Evolutionary conservation across 2,888 invertebrate genomes (phyloP).

Genomic region (Euplagia quadripunctaria): DNA sequence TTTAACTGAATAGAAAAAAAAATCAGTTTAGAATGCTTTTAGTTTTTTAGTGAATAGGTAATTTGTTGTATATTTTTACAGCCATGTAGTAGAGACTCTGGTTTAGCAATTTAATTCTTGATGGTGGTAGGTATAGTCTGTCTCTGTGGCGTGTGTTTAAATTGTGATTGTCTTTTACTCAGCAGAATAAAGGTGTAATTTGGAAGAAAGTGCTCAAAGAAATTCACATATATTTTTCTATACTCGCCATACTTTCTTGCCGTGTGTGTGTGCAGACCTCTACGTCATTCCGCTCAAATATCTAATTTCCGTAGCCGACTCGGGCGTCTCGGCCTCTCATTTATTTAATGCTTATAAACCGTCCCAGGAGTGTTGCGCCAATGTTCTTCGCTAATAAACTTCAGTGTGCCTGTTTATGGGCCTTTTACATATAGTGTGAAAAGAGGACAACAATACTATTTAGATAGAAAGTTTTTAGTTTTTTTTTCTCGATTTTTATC

Average conservation of each 20-base stretch:
- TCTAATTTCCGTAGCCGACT: conserved; percentile 61
- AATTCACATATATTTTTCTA: background rate
- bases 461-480: background rate
- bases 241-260: conserved; percentile 3
- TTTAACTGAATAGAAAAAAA: too few relatives aligned
- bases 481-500: background rate
- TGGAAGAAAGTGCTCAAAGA: background rate
- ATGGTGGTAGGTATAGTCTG: too few relatives aligned
- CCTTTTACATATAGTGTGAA: conserved; percentile 14
- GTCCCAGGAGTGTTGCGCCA: conserved; percentile 24
- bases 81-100: too few relatives aligned
- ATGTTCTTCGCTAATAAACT: conserved; percentile 34
- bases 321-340: conserved; percentile 32
- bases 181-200: too few relatives aligned
- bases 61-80: too few relatives aligned
- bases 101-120: too few relatives aligned
- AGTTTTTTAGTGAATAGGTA: too few relatives aligned
- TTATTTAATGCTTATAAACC: conserved; percentile 47
- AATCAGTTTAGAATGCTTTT: too few relatives aligned
- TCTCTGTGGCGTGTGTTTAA: too few relatives aligned
- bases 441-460: conserved; percentile 12
- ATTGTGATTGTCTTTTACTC: too few relatives aligned
- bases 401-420: conserved; percentile 15
- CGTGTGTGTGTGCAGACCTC: conserved; percentile 21
- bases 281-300: conserved; percentile 47